A percentile compares a stretch with the other conserved stretches of the same genome.
Evolutionary conservation across 2,888 invertebrate species (phyloP).

Genomic region (Agriopis leucophaearia): DNA sequence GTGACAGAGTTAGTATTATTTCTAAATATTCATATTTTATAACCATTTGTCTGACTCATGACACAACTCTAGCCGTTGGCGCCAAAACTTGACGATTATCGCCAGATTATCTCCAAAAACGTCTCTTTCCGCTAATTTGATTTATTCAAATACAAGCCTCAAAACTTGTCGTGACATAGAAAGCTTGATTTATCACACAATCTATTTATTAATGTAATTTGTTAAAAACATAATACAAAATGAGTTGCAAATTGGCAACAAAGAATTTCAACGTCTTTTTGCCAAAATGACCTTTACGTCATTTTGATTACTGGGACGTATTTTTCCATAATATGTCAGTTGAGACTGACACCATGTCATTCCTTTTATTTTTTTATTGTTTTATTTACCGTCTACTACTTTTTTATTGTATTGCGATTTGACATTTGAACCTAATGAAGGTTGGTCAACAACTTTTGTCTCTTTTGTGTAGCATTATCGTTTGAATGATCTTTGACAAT

Average conservation of each 20-base stretch:
- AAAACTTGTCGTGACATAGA: conserved; percentile 44
- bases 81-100: conserved; percentile 38
- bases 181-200: conserved; percentile 40
- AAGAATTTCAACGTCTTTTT: conserved; percentile 30
- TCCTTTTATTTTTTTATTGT: conserved; percentile 41
- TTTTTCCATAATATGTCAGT: conserved; percentile 47
- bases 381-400: conserved; percentile 34
- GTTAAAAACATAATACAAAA: conserved; percentile 24
- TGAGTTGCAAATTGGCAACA: conserved; percentile 25
- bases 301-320: conserved; percentile 32
- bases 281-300: conserved; percentile 41
- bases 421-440: conserved; percentile 25
- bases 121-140: conserved; percentile 41
- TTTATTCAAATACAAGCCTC: conserved; percentile 43
- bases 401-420: conserved; percentile 35
- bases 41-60: conserved; percentile 24
- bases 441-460: conserved; percentile 28
- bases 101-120: conserved; percentile 22
- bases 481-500: conserved; percentile 3
- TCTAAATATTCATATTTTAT: conserved; percentile 22
- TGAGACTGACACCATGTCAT: conserved; percentile 46
- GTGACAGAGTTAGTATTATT: neutral
- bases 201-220: conserved; percentile 28
- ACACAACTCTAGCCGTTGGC: conserved; percentile 25
- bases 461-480: conserved; percentile 9